phyloP scores from a whole-genome alignment of 2,888 invertebrate genomes.

The Phalera bucephala region DNA sequence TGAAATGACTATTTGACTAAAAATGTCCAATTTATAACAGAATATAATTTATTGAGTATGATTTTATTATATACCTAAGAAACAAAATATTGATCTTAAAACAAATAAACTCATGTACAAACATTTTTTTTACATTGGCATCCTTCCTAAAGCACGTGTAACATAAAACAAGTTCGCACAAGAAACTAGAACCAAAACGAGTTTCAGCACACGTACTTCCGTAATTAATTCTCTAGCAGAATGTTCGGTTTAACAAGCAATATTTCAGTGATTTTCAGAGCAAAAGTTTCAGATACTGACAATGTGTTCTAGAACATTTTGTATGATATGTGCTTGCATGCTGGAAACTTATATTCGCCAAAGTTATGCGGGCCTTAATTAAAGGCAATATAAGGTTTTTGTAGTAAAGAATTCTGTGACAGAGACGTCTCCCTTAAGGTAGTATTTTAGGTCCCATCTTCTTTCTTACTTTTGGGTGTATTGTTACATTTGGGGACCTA shows the following conservation, averaged over 20 bases:
- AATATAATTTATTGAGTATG: too few species aligned
- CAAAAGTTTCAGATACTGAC: conserved; percentile 24
- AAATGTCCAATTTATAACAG: too few species aligned
- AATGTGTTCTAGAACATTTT: conserved; percentile 13
- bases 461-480: too few species aligned
- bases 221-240: conserved; percentile 39
- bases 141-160: conserved; percentile 1
- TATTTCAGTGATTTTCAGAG: conserved; percentile 24
- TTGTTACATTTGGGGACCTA: too few species aligned
- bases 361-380: neutral
- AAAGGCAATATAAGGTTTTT: too few species aligned
- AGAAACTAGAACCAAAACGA: conserved; percentile 24
- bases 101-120: too few species aligned
- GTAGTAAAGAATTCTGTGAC: too few species aligned
- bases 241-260: conserved; percentile 25
- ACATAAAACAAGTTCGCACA: conserved; percentile 16
- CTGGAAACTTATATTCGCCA: too few species aligned
- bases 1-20: too few species aligned
- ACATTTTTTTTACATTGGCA: too few species aligned
- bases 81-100: too few species aligned
- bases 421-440: neutral
- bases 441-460: neutral
- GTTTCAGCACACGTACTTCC: conserved; percentile 29
- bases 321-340: conserved; percentile 4
- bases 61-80: too few species aligned